phyloP scores from a whole-genome alignment of 37 sponge, comb jelly and placozoan species.

The Chondrilla cf. caribensis region DNA sequence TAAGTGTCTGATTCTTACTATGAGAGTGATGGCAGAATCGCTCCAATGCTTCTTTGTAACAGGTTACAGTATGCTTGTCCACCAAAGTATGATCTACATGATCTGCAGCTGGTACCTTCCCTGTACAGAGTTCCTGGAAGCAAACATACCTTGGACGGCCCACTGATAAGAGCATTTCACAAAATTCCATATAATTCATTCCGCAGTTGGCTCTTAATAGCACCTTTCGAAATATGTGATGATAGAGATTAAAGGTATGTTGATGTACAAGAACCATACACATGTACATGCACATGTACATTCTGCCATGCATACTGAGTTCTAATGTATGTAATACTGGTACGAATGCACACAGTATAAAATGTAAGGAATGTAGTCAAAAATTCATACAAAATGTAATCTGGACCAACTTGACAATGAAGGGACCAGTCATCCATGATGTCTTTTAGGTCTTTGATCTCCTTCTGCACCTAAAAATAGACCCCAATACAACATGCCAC shows the following conservation, averaged over 20 bases:
- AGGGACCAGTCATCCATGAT: constrained; percentile 68
- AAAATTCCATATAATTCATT: constrained; percentile 65
- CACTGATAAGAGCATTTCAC: constrained; percentile 40
- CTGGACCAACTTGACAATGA: constrained; percentile 72
- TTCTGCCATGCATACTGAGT: no score
- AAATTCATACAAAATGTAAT: no score
- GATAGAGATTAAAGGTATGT: no score
- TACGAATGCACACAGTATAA: no score
- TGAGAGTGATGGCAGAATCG: constrained; percentile 1
- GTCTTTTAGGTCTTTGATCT: constrained; percentile 47
- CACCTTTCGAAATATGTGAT: no score
- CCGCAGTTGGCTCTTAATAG: constrained; percentile 64
- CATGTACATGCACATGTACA: no score
- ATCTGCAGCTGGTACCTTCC: no score
- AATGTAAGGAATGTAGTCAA: no score
- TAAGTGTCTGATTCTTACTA: not conserved
- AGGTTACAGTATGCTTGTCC: not conserved
- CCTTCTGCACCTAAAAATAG: constrained; percentile 36
- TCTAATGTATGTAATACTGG: no score
- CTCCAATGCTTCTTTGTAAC: not conserved
- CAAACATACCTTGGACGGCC: not conserved
- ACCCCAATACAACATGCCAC: no score
- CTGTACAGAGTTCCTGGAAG: not conserved
- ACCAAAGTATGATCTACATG: not conserved
- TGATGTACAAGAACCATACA: no score